These are phyloP conservation scores for Volucella inflata DNA, from an alignment of 2,888 invertebrate species.

Conservation along the genomic window DNA sequence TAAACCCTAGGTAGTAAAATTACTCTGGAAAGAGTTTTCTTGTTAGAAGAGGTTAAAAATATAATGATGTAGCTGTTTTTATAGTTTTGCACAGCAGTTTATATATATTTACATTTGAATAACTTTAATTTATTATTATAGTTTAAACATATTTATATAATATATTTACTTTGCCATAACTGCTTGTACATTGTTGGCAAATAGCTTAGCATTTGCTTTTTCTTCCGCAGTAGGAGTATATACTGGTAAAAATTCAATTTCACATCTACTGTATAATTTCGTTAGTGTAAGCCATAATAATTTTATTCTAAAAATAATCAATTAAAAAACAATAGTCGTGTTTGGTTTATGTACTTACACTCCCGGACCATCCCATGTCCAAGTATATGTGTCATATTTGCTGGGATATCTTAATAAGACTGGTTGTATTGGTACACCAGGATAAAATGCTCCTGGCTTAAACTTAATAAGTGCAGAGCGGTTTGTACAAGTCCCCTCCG, in stretches of 20 bases:
- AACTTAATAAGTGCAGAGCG: slow-evolving; percentile 94
- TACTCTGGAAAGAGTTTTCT: too few relatives aligned
- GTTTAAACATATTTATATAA: slow-evolving; percentile 3
- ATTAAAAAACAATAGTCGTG: neutral
- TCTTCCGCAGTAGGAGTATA: slow-evolving; percentile 95
- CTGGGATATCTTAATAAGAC: slow-evolving; percentile 96
- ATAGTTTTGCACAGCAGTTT: too few relatives aligned
- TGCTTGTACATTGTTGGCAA: slow-evolving; percentile 94
- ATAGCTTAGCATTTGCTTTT: slow-evolving; percentile 93
- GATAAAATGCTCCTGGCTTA: slow-evolving; percentile 96
- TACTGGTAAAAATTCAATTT: slow-evolving; percentile 96
- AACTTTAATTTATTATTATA: too few relatives aligned
- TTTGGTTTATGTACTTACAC: slow-evolving; percentile 87
- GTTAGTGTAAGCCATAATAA: slow-evolving; percentile 94
- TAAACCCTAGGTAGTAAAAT: too few relatives aligned
- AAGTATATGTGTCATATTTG: slow-evolving; percentile 93
- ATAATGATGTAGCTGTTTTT: too few relatives aligned
- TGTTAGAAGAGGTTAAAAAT: too few relatives aligned
- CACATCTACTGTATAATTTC: slow-evolving; percentile 93
- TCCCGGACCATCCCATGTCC: slow-evolving; percentile 98
- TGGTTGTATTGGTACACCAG: slow-evolving; percentile 97
- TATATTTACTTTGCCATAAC: slow-evolving; percentile 93
- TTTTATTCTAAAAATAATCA: slow-evolving; percentile 86
- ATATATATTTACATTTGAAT: too few relatives aligned
- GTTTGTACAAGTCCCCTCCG: slow-evolving; percentile 98